Conservation (phyloP, 1,140 invertebrate genomes). For the Drosophila pruinosa region DNA sequence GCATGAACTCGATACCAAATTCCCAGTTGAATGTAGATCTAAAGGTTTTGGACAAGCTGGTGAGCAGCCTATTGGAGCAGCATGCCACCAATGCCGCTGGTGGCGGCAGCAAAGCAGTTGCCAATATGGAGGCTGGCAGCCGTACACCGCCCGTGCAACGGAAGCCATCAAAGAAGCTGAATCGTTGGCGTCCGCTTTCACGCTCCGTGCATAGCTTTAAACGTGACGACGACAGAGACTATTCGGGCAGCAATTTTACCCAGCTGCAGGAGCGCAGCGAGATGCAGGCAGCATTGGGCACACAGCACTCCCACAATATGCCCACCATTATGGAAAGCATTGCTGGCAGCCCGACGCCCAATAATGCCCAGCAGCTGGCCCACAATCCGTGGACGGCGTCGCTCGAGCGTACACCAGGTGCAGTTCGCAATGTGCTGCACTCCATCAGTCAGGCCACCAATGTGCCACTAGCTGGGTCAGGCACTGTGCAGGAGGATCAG, state of each 20-base stretch:
- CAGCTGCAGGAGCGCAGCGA: conserved; percentile 59
- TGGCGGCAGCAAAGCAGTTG: background rate
- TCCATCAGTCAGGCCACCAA: conserved; percentile 29
- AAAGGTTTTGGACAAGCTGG: conserved; percentile 74
- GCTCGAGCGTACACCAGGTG: conserved; percentile 52
- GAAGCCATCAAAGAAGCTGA: conserved; percentile 67
- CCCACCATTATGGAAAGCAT: conserved; percentile 79
- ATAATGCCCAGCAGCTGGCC: conserved; percentile 45
- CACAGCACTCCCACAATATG: conserved; percentile 64
- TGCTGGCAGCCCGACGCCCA: conserved; percentile 33
- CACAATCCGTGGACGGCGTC: conserved; percentile 58
- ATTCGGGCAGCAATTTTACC: conserved; percentile 46
- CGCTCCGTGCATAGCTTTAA: conserved; percentile 72
- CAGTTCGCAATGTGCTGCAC: conserved; percentile 55
- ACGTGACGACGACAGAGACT: conserved; percentile 26
- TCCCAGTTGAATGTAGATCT: conserved; percentile 76
- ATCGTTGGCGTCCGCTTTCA: conserved; percentile 74
- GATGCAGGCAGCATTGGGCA: conserved; percentile 12
- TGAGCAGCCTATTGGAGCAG: conserved; percentile 72
- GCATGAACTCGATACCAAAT: conserved; percentile 74
- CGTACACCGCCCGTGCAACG: conserved; percentile 58
- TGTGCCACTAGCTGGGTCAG: background rate
- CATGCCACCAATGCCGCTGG: conserved; percentile 37
- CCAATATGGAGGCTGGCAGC: conserved; percentile 25
- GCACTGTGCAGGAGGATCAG: conserved; percentile 59